phyloP scores from a whole-genome alignment of 1,140 invertebrate genomes.

The Lucilia sericata region DNA sequence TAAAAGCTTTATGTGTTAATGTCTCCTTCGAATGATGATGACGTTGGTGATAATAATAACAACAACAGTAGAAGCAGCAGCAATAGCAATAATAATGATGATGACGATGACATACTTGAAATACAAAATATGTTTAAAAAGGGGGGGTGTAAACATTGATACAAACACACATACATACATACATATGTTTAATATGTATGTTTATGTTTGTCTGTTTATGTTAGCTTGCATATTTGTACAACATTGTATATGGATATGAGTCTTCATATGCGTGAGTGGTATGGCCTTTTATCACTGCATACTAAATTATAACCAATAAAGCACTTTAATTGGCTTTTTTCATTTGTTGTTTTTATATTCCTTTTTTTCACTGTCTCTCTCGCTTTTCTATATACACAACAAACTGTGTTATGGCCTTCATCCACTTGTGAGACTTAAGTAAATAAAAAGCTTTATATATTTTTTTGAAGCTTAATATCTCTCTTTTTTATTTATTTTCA shows the following conservation, averaged over 20 bases:
- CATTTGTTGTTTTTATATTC: background rate
- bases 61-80: background rate
- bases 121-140: background rate
- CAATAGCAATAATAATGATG: slow-evolving; percentile 31
- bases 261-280: background rate
- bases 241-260: background rate
- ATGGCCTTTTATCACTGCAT: background rate
- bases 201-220: background rate
- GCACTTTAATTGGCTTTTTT: slow-evolving; percentile 43
- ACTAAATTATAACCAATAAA: slow-evolving; percentile 44
- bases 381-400: no score
- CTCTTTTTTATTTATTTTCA: slow-evolving; percentile 19
- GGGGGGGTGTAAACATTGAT: no score
- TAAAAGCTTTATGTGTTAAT: slow-evolving; percentile 43
- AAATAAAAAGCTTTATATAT: slow-evolving; percentile 32
- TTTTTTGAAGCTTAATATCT: background rate
- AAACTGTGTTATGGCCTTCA: background rate
- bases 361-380: background rate
- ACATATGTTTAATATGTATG: slow-evolving; percentile 1
- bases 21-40: background rate
- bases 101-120: slow-evolving; percentile 40
- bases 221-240: background rate
- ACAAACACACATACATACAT: no score
- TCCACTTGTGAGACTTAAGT: slow-evolving; percentile 24
- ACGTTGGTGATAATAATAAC: slow-evolving; percentile 11